Conservation (phyloP, 1,140 invertebrate species). For the Muscidifurax raptorellus region DNA sequence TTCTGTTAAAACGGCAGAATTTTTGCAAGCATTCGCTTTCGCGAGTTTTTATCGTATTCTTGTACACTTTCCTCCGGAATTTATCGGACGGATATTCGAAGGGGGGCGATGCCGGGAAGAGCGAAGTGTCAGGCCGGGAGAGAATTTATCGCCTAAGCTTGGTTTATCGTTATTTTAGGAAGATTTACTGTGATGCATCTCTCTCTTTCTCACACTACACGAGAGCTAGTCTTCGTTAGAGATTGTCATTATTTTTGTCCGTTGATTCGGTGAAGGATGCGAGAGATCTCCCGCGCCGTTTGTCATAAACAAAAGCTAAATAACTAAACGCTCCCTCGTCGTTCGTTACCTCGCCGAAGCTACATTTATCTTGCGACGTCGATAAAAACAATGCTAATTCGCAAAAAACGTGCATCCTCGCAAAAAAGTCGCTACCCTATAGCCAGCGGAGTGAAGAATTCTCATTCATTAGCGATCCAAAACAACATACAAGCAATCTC, state of each 20-base stretch:
- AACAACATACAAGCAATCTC: neutral
- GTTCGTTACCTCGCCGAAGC: too few species aligned
- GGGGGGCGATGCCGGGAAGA: constrained; percentile 2
- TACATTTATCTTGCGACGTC: too few species aligned
- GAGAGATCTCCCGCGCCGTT: neutral
- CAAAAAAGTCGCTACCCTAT: too few species aligned
- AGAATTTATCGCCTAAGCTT: constrained; percentile 46
- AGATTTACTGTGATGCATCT: constrained; percentile 44
- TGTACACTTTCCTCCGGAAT: constrained; percentile 32
- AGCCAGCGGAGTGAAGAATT: neutral
- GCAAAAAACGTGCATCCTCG: too few species aligned
- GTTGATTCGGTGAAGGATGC: neutral
- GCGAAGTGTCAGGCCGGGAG: constrained; percentile 28
- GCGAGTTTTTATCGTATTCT: constrained; percentile 32
- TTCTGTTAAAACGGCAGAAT: neutral
- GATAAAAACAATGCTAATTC: too few species aligned
- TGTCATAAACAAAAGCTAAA: neutral
- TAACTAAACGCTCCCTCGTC: too few species aligned
- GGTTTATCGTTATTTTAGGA: constrained; percentile 50
- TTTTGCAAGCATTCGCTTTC: neutral
- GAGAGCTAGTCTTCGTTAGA: constrained; percentile 30
- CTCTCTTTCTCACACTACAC: neutral
- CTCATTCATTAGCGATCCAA: neutral
- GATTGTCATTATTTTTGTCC: constrained; percentile 35
- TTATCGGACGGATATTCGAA: constrained; percentile 48